Evolutionary conservation across 2,888 invertebrate species (phyloP).

Genomic region (Laothoe populi): DNA sequence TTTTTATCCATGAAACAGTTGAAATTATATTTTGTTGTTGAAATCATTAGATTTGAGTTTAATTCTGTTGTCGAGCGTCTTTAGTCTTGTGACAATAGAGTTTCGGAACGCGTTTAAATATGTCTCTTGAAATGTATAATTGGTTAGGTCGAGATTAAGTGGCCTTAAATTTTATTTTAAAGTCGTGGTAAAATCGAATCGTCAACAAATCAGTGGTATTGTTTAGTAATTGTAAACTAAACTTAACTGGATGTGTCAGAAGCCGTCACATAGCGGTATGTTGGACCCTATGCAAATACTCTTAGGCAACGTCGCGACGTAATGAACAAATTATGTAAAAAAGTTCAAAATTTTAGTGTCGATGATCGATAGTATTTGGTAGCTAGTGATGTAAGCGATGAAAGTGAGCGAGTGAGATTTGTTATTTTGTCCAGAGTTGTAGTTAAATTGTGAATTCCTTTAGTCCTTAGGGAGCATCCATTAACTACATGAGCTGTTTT

Average conservation of each 20-base stretch:
- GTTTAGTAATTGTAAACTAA: conserved; percentile 2
- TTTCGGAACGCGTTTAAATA: not conserved
- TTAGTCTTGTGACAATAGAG: conserved; percentile 3
- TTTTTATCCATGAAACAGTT: conserved; percentile 17
- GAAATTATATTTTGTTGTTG: conserved; percentile 25
- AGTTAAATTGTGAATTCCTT: conserved; percentile 51
- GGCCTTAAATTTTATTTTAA: conserved; percentile 22
- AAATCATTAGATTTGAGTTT: conserved; percentile 18
- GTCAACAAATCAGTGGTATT: conserved; percentile 1
- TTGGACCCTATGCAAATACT: not conserved
- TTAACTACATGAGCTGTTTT: too few species aligned
- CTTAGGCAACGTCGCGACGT: conserved; percentile 18
- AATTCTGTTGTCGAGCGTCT: conserved; percentile 10
- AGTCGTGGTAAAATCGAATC: not conserved
- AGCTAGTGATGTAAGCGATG: conserved; percentile 50
- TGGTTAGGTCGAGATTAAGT: conserved; percentile 20
- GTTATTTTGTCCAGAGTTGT: conserved; percentile 49
- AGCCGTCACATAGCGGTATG: not conserved
- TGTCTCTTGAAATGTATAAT: conserved; percentile 7
- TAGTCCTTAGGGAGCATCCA: not conserved
- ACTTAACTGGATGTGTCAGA: not conserved
- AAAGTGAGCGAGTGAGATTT: conserved; percentile 55
- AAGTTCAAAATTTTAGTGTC: conserved; percentile 22
- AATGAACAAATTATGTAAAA: conserved; percentile 20
- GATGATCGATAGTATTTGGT: conserved; percentile 47